phyloP scores from a whole-genome alignment of 2,113 vertebrate species.

The Caretta caretta region DNA sequence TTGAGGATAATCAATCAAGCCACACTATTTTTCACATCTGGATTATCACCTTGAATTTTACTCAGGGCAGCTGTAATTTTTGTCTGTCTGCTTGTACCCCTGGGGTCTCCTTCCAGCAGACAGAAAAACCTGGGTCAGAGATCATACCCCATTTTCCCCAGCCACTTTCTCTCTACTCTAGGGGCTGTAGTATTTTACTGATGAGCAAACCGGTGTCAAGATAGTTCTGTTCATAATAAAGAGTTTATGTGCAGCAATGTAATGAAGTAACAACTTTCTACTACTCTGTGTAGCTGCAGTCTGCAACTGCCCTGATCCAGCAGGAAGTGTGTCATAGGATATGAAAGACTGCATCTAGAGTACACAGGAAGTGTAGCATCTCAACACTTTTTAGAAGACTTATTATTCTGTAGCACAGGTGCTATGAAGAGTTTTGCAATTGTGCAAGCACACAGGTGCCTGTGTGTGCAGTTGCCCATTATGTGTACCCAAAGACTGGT shows the following conservation, averaged over 20 bases:
- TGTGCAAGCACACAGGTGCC: neutral
- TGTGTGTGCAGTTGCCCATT: accelerated
- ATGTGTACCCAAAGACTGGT: accelerated
- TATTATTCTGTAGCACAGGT: neutral
- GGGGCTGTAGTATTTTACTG: neutral
- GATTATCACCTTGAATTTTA: neutral
- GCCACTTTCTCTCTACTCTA: neutral
- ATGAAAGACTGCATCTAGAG: neutral
- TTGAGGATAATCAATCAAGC: neutral
- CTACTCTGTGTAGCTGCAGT: neutral
- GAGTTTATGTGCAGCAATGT: neutral
- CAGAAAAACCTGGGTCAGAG: neutral
- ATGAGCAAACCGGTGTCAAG: neutral
- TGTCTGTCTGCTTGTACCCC: neutral
- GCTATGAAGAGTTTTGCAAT: neutral
- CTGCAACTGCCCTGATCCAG: neutral
- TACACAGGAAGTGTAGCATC: neutral
- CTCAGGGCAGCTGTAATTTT: neutral
- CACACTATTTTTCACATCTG: neutral
- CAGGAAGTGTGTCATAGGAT: neutral
- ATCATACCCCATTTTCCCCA: neutral
- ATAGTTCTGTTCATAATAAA: no score
- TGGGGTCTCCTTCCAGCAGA: neutral
- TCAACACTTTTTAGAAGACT: neutral
- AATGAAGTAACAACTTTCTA: neutral